Percentiles rank a stretch among this genome's conserved stretches.
phyloP scores from a whole-genome alignment of 1,140 invertebrate genomes.

The Bursaphelenchus mucronatus region DNA sequence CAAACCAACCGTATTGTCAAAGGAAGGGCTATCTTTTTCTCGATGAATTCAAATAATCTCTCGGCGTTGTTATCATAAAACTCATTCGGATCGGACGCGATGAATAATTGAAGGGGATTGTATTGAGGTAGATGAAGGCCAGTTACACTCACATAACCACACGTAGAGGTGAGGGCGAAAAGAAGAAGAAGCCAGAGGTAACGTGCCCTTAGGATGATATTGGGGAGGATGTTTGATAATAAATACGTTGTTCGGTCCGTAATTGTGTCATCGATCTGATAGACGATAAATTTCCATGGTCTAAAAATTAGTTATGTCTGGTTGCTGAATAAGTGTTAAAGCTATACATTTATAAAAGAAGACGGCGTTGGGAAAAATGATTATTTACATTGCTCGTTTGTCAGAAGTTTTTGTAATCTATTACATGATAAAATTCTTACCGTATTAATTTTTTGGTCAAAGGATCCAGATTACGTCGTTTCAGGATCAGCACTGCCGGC shows the following conservation, averaged over 20 bases:
- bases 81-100: conserved; percentile 48
- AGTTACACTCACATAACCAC: conserved; percentile 32
- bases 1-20: conserved; percentile 45
- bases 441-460: conserved; percentile 2
- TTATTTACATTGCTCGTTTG: too few relatives aligned
- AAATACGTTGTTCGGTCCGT: neutral
- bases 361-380: too few relatives aligned
- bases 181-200: conserved; percentile 49
- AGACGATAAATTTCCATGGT: too few relatives aligned
- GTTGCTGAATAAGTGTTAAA: too few relatives aligned
- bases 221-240: neutral
- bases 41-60: conserved; percentile 49
- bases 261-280: too few relatives aligned
- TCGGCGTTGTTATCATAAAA: conserved; percentile 60
- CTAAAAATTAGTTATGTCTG: too few relatives aligned
- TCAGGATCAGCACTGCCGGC: conserved; percentile 52
- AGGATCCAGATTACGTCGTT: conserved; percentile 38
- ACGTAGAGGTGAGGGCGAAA: conserved; percentile 29
- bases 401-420: too few relatives aligned
- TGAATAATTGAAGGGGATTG: conserved; percentile 58
- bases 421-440: too few relatives aligned
- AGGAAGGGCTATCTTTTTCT: conserved; percentile 46
- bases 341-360: too few relatives aligned
- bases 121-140: conserved; percentile 54
- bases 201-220: conserved; percentile 34